Evolutionary conservation across 2,113 vertebrate species (phyloP).

Genomic region (Sylvilagus bachmani): DNA sequence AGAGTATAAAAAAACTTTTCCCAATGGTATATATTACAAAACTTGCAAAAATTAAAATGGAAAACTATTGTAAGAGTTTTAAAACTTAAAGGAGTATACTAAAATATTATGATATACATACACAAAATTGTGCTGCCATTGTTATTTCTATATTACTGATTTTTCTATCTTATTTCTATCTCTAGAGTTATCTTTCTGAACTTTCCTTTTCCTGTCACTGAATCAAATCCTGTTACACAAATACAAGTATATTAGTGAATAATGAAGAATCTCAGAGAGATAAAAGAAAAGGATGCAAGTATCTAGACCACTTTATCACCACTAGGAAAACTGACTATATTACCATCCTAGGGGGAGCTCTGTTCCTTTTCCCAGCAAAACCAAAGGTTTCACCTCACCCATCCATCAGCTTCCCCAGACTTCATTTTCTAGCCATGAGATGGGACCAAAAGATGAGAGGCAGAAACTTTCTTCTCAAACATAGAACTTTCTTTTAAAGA

Average conservation of each 20-base stretch:
- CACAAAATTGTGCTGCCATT: neutral
- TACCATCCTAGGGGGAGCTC: neutral
- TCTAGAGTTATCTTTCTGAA: constrained; percentile 27
- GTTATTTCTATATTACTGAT: neutral
- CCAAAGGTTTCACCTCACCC: neutral
- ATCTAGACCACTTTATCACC: neutral
- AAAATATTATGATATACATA: neutral
- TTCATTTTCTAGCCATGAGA: too few relatives aligned
- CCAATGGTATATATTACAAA: constrained; percentile 4
- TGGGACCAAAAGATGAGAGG: too few relatives aligned
- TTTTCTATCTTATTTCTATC: neutral
- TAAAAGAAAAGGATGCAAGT: neutral
- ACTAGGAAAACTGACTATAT: neutral
- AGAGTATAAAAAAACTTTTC: neutral
- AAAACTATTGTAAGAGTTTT: neutral
- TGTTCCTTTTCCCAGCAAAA: neutral
- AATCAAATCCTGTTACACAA: constrained; percentile 19
- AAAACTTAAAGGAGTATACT: neutral
- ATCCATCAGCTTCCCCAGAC: too few relatives aligned
- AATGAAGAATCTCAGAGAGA: neutral
- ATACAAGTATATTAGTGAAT: neutral
- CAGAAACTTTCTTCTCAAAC: too few relatives aligned
- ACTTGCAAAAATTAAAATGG: constrained; percentile 5
- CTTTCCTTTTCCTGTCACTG: neutral
- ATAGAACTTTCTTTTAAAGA: too few relatives aligned